Evolutionary conservation across 2,797 vertebrate genomes (phyloP).

Genomic region (Morus bassanus): DNA sequence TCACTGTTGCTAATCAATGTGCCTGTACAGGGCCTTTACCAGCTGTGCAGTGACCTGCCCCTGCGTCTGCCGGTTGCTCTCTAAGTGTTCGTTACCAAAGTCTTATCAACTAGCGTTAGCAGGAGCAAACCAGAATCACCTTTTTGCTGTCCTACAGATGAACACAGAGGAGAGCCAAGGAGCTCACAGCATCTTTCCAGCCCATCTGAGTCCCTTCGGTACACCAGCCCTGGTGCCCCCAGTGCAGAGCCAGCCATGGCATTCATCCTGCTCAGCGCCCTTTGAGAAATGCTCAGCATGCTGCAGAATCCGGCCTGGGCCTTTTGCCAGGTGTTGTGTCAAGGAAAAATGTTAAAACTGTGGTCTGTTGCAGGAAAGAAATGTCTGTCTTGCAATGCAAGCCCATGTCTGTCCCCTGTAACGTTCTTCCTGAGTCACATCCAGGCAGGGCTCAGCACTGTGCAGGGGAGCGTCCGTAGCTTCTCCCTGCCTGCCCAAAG

Average conservation of each 20-base stretch:
- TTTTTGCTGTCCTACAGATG: rapidly evolving
- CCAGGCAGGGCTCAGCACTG: background rate
- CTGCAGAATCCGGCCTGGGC: background rate
- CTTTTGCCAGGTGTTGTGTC: background rate
- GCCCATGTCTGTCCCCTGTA: rapidly evolving
- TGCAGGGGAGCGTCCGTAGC: rapidly evolving
- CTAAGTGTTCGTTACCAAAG: rapidly evolving
- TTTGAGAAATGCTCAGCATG: background rate
- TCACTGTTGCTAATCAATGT: background rate
- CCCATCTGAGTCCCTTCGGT: background rate
- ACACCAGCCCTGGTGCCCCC: rapidly evolving
- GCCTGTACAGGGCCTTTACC: background rate
- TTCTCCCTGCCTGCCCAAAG: background rate
- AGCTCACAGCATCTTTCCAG: background rate
- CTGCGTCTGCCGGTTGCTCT: background rate
- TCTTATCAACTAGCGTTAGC: background rate
- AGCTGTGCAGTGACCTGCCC: background rate
- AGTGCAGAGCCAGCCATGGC: rapidly evolving
- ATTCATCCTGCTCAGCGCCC: background rate
- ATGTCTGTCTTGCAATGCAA: background rate
- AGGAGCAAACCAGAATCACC: background rate
- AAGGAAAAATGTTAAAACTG: rapidly evolving
- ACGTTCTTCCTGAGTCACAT: background rate
- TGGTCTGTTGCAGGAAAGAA: rapidly evolving
- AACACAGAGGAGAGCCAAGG: background rate